Evolutionary conservation across 2,888 invertebrate genomes (phyloP).

Genomic region (Athrips mouffetella): DNA sequence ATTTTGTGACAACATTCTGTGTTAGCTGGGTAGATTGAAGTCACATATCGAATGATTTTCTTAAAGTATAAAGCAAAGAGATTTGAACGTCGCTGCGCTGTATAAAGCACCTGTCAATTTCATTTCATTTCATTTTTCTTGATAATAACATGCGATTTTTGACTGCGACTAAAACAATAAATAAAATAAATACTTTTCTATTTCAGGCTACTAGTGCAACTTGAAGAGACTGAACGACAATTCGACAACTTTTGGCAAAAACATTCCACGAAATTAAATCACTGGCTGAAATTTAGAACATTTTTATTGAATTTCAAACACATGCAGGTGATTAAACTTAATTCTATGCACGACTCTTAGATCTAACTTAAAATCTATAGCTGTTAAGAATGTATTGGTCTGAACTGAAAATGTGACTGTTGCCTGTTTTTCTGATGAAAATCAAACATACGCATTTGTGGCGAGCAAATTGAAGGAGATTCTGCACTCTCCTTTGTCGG

Average conservation of each 20-base stretch:
- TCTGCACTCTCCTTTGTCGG: slow-evolving; percentile 57
- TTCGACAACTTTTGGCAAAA: slow-evolving; percentile 97
- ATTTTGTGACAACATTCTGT: neutral
- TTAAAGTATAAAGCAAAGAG: no score
- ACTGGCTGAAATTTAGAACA: slow-evolving; percentile 92
- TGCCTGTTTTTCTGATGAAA: slow-evolving; percentile 51
- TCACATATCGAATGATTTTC: no score
- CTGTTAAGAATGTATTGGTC: slow-evolving; percentile 54
- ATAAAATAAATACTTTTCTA: no score
- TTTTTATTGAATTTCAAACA: slow-evolving; percentile 98
- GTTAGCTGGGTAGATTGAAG: no score
- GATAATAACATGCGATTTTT: no score
- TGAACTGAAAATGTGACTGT: slow-evolving; percentile 54
- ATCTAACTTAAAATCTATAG: slow-evolving; percentile 16
- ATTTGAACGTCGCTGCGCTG: no score
- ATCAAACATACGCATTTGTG: slow-evolving; percentile 66
- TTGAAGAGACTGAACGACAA: slow-evolving; percentile 95
- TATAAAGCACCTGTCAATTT: no score
- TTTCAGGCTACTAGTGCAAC: slow-evolving; percentile 89
- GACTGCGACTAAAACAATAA: no score
- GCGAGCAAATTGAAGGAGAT: slow-evolving; percentile 51
- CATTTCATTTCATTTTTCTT: no score
- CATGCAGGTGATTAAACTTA: slow-evolving; percentile 80
- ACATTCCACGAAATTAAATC: slow-evolving; percentile 92
- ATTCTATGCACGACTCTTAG: slow-evolving; percentile 8